Conservation (phyloP, 53 echinoderm and acorn worm genomes). For the Pentamera pediparva region DNA sequence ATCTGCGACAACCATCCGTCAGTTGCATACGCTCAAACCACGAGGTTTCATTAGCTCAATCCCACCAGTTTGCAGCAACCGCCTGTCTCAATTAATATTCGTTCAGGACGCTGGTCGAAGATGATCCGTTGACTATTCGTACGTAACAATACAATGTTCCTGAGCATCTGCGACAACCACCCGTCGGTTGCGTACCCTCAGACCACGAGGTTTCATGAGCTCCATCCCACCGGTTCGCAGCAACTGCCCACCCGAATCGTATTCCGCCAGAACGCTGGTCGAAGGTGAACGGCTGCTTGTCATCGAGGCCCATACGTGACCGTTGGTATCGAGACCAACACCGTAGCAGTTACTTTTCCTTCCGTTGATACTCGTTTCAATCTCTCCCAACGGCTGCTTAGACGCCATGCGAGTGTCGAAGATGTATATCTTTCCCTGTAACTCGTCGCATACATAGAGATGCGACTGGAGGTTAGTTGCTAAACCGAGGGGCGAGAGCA, state of each 20-base stretch:
- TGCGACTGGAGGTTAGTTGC: background rate
- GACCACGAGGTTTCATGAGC: background rate
- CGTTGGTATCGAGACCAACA: background rate
- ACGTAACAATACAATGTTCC: constrained; percentile 6
- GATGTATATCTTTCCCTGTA: background rate
- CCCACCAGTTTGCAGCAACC: too few relatives aligned
- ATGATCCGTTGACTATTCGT: too few relatives aligned
- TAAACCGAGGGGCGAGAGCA: constrained; percentile 1
- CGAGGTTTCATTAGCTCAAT: too few relatives aligned
- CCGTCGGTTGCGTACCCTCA: background rate
- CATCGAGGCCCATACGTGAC: background rate
- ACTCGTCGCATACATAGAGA: constrained; percentile 11
- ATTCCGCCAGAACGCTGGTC: background rate
- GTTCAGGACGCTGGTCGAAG: too few relatives aligned
- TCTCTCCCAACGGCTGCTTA: background rate
- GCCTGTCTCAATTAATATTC: too few relatives aligned
- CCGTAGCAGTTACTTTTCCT: background rate
- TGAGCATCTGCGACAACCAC: background rate
- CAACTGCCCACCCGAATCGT: background rate
- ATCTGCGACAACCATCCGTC: too few relatives aligned
- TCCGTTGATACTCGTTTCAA: background rate
- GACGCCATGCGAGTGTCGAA: constrained; percentile 3
- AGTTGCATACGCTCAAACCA: too few relatives aligned
- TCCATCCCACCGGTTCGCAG: constrained; percentile 2
- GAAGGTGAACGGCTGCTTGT: background rate